These are phyloP conservation scores for Helicoverpa assulta DNA, from an alignment of 2,888 invertebrate species.

Conservation along the genomic window DNA sequence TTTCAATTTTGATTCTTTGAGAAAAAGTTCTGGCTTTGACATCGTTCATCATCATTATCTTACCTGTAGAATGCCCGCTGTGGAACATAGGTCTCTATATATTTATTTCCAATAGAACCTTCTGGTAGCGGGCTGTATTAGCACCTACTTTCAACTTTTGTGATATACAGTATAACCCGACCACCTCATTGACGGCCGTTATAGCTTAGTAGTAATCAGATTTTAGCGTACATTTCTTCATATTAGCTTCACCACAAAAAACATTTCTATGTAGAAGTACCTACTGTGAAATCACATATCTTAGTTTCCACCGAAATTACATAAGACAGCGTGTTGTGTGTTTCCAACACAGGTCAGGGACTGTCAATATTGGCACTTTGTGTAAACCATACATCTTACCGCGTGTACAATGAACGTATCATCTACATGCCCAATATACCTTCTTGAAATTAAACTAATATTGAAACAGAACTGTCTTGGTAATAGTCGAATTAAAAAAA, in stretches of 20 bases:
- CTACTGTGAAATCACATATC: neutral
- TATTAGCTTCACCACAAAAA: too few species aligned
- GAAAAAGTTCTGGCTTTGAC: neutral
- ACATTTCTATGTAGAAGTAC: neutral
- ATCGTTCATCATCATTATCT: too few species aligned
- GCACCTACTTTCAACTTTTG: too few species aligned
- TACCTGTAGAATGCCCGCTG: too few species aligned
- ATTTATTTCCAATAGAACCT: too few species aligned
- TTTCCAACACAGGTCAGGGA: conserved; percentile 18
- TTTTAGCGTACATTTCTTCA: too few species aligned
- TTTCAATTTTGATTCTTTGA: neutral
- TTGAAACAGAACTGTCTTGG: neutral
- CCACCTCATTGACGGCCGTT: too few species aligned
- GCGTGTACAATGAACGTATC: neutral
- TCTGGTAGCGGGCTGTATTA: too few species aligned
- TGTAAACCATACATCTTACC: neutral
- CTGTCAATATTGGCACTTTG: conserved; percentile 28
- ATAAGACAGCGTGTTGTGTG: conserved; percentile 1
- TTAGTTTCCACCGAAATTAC: conserved; percentile 9
- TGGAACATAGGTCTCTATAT: too few species aligned
- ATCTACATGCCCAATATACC: neutral
- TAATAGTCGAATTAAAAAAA: neutral
- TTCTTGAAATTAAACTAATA: conserved; percentile 2
- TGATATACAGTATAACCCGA: too few species aligned
- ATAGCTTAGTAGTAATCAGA: too few species aligned